phyloP scores from a whole-genome alignment of 2,113 vertebrate genomes.

The Toxotes jaculatrix region DNA sequence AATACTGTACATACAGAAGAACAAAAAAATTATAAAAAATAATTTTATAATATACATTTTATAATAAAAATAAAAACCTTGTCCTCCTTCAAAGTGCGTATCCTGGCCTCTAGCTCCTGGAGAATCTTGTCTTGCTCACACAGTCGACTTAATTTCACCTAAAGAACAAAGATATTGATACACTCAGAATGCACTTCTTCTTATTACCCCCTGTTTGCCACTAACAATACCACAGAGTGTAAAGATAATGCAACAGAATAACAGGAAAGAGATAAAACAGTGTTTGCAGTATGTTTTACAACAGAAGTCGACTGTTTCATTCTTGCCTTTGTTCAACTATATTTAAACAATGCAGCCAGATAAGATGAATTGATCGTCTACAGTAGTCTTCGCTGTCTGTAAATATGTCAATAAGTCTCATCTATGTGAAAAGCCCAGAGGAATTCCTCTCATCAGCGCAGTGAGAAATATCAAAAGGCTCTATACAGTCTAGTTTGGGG shows the following conservation, averaged over 20 bases:
- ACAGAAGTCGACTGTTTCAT: conserved; percentile 10
- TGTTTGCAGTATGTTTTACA: conserved; percentile 32
- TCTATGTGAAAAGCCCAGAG: conserved; percentile 68
- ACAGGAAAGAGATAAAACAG: conserved; percentile 22
- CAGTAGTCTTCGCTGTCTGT: conserved; percentile 56
- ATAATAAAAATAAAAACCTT: conserved; percentile 85
- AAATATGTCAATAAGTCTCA: conserved; percentile 76
- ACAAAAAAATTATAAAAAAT: not conserved
- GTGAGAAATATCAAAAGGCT: conserved; percentile 75
- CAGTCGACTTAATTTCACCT: conserved; percentile 96
- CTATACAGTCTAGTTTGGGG: conserved; percentile 60
- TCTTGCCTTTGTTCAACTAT: conserved; percentile 47
- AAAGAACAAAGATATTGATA: conserved; percentile 35
- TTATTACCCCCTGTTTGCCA: not conserved
- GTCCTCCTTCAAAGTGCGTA: conserved; percentile 95
- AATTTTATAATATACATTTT: too few relatives aligned
- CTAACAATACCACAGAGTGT: not conserved
- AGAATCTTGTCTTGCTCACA: conserved; percentile 98
- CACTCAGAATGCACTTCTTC: not conserved
- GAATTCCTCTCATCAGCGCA: conserved; percentile 63
- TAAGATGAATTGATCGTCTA: conserved; percentile 72
- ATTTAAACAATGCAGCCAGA: conserved; percentile 40
- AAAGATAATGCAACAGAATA: conserved; percentile 16
- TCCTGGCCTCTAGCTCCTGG: conserved; percentile 93
- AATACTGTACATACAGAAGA: not conserved